Evolutionary conservation across 2,888 invertebrate species (phyloP).

Genomic region (Drosophila colorata): DNA sequence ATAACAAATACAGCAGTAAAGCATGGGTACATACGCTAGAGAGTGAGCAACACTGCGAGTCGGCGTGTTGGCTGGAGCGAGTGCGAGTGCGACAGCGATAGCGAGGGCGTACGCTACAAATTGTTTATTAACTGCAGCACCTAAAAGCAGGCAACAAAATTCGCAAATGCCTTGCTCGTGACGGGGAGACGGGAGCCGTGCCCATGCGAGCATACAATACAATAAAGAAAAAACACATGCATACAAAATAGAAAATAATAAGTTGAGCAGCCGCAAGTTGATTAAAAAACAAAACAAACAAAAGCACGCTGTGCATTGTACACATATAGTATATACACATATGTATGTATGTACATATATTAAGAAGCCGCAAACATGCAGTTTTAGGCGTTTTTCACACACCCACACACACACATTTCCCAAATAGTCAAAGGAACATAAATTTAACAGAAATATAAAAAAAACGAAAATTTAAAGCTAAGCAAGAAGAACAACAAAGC

Average conservation of each 20-base stretch:
- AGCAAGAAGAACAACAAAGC: slow-evolving; percentile 14
- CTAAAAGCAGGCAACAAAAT: slow-evolving; percentile 42
- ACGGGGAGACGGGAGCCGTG: slow-evolving; percentile 11
- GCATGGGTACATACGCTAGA: slow-evolving; percentile 34
- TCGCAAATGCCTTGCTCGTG: slow-evolving; percentile 14
- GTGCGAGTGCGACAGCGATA: slow-evolving; percentile 4
- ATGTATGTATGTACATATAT: too few species aligned
- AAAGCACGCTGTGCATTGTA: neutral
- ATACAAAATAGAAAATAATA: neutral
- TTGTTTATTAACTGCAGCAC: slow-evolving; percentile 23
- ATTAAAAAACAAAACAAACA: slow-evolving; percentile 12
- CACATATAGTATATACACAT: too few species aligned
- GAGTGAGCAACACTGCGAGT: slow-evolving; percentile 19
- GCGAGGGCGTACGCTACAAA: slow-evolving; percentile 5
- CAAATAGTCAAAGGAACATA: slow-evolving; percentile 48
- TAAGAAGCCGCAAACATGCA: neutral
- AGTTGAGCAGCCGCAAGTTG: neutral
- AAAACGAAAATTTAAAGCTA: slow-evolving; percentile 36
- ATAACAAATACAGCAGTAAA: slow-evolving; percentile 8
- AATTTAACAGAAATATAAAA: neutral
- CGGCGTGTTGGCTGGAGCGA: too few species aligned
- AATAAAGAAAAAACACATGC: slow-evolving; percentile 2
- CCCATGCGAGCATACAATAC: slow-evolving; percentile 25
- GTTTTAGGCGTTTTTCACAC: slow-evolving; percentile 45
- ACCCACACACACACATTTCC: slow-evolving; percentile 27